phyloP scores from a whole-genome alignment of 1,140 invertebrate genomes.

The Trialeurodes vaporariorum region DNA sequence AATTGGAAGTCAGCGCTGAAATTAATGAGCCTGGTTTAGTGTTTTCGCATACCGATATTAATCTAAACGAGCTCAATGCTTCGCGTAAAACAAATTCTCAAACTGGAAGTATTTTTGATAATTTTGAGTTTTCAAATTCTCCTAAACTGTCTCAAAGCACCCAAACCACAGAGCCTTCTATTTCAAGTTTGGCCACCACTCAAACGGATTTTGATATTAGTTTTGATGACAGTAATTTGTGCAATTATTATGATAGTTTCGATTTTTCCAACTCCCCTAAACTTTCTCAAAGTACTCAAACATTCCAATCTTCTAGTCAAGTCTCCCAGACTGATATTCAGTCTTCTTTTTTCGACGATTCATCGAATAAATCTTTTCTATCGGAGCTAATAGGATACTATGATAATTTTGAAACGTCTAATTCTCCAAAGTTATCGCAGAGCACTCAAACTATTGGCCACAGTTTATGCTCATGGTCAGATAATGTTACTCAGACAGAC shows the following conservation, averaged over 20 bases:
- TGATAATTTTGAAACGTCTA: not conserved
- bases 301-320: not conserved
- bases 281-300: not conserved
- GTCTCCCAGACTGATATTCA: not conserved
- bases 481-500: not conserved
- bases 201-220: not conserved
- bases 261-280: not conserved
- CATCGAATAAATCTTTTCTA: not conserved
- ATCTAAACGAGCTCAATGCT: not conserved
- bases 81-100: not conserved
- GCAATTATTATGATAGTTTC: not conserved
- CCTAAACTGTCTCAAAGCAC: not conserved
- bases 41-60: not conserved
- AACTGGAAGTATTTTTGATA: not conserved
- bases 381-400: not conserved
- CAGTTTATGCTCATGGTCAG: not conserved
- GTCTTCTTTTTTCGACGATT: not conserved
- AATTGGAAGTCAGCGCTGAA: not conserved
- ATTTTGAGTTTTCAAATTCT: not conserved
- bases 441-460: not conserved
- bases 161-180: not conserved
- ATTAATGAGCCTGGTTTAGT: not conserved
- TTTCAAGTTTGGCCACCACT: not conserved
- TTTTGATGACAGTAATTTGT: not conserved
- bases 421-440: not conserved